Evolutionary conservation across 2,888 invertebrate species (phyloP).

Genomic region (Torymus texanus): DNA sequence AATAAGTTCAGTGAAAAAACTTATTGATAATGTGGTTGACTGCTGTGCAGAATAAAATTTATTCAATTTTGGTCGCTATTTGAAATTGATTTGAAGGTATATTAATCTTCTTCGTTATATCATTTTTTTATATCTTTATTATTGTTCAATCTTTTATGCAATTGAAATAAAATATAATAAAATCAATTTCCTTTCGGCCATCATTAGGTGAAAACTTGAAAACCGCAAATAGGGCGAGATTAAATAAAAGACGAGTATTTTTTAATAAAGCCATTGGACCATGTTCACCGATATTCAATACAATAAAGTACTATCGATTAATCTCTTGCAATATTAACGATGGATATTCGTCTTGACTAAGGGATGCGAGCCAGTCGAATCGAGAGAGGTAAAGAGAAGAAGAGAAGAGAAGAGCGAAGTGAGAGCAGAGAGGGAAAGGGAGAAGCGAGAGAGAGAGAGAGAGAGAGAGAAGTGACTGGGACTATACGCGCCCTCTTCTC

Average conservation of each 20-base stretch:
- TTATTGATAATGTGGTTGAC: too few species aligned
- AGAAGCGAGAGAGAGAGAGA: not conserved
- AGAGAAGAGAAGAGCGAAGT: not conserved
- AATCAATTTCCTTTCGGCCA: not conserved
- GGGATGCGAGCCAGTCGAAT: conserved; percentile 1
- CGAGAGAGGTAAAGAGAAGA: not conserved
- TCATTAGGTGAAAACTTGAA: conserved; percentile 8
- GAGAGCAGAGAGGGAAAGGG: not conserved
- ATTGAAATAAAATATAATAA: conserved; percentile 12
- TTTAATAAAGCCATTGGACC: conserved; percentile 33
- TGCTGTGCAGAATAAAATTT: too few species aligned
- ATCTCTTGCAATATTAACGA: conserved; percentile 38
- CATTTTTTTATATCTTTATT: too few species aligned
- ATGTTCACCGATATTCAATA: conserved; percentile 41
- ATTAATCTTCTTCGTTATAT: too few species aligned
- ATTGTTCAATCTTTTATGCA: too few species aligned
- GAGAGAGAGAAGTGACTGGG: not conserved
- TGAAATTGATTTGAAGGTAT: too few species aligned
- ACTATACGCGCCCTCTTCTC: conserved; percentile 20
- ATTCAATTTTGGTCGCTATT: too few species aligned
- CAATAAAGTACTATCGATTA: conserved; percentile 48
- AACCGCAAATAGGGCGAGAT: not conserved
- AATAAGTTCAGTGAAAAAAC: too few species aligned
- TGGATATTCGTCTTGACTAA: conserved; percentile 28
- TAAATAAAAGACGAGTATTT: conserved; percentile 26